Percentiles rank a stretch among this genome's conserved stretches.
These are phyloP conservation scores for Amitus sp. DNA, from an alignment of 2,888 invertebrate genomes.

Conservation along the genomic window DNA sequence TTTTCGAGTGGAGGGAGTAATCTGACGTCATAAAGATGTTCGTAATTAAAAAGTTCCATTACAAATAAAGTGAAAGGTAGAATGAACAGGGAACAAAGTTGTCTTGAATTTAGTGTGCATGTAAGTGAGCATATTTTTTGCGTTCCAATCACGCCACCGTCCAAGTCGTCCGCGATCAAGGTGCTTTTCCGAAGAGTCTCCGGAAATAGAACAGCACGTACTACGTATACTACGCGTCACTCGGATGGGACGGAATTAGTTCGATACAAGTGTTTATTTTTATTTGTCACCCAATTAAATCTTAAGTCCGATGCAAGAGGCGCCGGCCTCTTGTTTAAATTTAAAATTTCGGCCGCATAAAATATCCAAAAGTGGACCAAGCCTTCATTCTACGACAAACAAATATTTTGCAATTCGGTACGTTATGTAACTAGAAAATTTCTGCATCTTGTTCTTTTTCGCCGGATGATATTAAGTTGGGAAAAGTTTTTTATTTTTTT, in stretches of 20 bases:
- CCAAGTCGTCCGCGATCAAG: background rate
- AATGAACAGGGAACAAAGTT: no score
- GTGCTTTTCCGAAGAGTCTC: background rate
- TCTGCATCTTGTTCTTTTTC: no score
- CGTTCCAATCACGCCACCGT: background rate
- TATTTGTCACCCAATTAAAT: conserved; percentile 7
- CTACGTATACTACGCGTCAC: background rate
- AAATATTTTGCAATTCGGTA: no score
- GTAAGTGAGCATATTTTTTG: no score
- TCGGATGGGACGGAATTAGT: conserved; percentile 1
- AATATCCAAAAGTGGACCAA: background rate
- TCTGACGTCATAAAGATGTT: no score
- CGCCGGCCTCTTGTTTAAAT: background rate
- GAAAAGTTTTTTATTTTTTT: no score
- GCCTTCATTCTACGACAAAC: background rate
- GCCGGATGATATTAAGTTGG: no score
- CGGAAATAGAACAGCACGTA: background rate
- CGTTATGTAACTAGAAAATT: no score
- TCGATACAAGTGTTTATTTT: conserved; percentile 5
- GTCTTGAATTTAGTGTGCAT: background rate
- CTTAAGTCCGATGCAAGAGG: conserved; percentile 4
- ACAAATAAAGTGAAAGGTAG: no score
- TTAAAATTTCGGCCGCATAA: background rate
- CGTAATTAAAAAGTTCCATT: no score
- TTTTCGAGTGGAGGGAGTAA: no score